These are phyloP conservation scores for Petroica traversi DNA, from an alignment of 2,113 vertebrate genomes.

Conservation along the genomic window DNA sequence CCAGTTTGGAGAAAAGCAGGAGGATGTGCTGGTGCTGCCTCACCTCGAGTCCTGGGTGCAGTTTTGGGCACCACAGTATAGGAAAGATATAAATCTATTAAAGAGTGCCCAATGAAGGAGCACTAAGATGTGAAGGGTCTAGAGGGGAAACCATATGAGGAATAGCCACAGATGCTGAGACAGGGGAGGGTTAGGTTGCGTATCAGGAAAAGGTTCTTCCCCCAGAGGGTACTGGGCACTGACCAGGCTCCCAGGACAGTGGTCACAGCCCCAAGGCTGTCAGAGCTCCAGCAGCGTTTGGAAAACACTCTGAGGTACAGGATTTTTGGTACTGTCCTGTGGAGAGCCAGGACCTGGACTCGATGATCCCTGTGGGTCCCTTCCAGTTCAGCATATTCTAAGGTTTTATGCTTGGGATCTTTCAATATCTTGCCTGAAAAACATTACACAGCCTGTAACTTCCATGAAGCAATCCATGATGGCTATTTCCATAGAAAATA, in stretches of 20 bases:
- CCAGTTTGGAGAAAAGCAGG: not conserved
- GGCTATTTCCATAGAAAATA: not conserved
- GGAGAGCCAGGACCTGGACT: not conserved
- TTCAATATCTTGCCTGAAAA: not conserved
- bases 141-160: not conserved
- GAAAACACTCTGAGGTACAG: rapidly evolving
- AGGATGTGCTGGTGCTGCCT: not conserved
- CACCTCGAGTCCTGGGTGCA: not conserved
- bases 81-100: not conserved
- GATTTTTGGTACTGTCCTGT: not conserved
- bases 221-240: not conserved
- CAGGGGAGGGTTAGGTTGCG: not conserved
- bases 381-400: not conserved
- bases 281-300: not conserved
- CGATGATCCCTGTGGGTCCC: not conserved
- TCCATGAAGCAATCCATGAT: no score
- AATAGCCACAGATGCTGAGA: not conserved
- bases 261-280: not conserved
- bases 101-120: not conserved
- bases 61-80: not conserved
- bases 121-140: no score
- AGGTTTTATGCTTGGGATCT: not conserved
- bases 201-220: not conserved
- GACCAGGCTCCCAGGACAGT: not conserved
- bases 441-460: rapidly evolving